Conservation (phyloP, 2,888 invertebrate genomes). For the Magallana nippona region DNA sequence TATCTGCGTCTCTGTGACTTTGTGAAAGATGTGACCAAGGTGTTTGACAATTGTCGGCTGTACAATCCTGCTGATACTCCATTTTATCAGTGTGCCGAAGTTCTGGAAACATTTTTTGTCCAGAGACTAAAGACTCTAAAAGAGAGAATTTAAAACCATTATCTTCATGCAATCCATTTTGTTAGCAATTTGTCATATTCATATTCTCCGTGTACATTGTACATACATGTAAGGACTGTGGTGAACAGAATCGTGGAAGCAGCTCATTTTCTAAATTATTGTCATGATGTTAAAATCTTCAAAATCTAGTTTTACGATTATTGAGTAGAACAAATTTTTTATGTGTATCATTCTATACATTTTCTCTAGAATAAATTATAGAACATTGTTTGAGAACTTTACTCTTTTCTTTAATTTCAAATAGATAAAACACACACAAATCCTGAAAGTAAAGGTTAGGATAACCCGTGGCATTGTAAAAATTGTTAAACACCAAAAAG, state of each 20-base stretch:
- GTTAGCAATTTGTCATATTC: neutral
- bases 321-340: slow-evolving; percentile 32
- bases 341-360: slow-evolving; percentile 35
- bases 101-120: slow-evolving; percentile 93
- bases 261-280: slow-evolving; percentile 9
- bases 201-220: slow-evolving; percentile 11
- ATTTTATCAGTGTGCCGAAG: slow-evolving; percentile 97
- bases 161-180: slow-evolving; percentile 11
- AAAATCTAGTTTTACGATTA: slow-evolving; percentile 28
- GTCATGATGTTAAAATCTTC: slow-evolving; percentile 28
- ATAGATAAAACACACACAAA: neutral
- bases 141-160: slow-evolving; percentile 56
- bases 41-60: slow-evolving; percentile 99
- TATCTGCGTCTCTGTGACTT: slow-evolving; percentile 96
- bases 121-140: slow-evolving; percentile 75
- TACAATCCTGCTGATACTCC: slow-evolving; percentile 97
- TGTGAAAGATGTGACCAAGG: slow-evolving; percentile 98
- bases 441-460: no score
- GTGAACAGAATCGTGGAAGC: neutral
- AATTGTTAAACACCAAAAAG: no score
- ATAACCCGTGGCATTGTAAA: no score
- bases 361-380: slow-evolving; percentile 43
- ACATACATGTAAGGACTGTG: neutral
- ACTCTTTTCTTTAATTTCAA: slow-evolving; percentile 11
- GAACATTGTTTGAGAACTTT: slow-evolving; percentile 9